A percentile compares a stretch with the other conserved stretches of the same genome.
These are phyloP conservation scores for Mycteria americana DNA, from an alignment of 2,797 vertebrate genomes.

Conservation along the genomic window DNA sequence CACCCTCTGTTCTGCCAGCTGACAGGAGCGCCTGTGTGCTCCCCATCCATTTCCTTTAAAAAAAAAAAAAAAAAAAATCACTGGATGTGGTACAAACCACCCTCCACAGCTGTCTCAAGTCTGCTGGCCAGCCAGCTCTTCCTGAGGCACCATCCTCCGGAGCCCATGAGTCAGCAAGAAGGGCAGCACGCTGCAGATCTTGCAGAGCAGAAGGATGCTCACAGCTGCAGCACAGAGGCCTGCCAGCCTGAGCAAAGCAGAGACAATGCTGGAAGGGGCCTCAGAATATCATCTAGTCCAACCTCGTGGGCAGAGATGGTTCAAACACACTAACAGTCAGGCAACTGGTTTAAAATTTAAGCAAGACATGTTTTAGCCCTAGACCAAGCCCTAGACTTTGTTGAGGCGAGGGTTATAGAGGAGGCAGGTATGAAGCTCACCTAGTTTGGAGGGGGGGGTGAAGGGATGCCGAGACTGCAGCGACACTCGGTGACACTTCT, in stretches of 20 bases:
- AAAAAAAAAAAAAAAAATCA: too few species aligned
- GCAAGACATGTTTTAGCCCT: rapidly evolving
- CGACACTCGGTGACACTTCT: background rate
- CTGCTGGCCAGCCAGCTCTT: background rate
- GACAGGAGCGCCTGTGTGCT: background rate
- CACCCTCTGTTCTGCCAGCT: background rate
- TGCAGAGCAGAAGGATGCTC: background rate
- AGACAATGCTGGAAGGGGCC: background rate
- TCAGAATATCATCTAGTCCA: rapidly evolving
- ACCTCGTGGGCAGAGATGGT: background rate
- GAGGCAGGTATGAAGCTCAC: background rate
- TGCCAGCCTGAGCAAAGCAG: background rate
- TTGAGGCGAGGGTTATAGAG: background rate
- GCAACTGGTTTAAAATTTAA: background rate
- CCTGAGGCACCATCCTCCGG: rapidly evolving
- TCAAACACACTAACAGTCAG: rapidly evolving
- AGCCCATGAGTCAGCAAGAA: background rate
- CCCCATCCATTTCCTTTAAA: background rate
- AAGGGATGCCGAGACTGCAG: background rate
- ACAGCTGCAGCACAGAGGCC: background rate
- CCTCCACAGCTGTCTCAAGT: background rate
- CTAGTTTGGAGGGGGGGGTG: background rate
- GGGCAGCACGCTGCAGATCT: background rate
- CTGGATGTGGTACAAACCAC: background rate
- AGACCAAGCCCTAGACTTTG: background rate